phyloP scores from a whole-genome alignment of 2,113 vertebrate genomes.

The Sitta europaea region DNA sequence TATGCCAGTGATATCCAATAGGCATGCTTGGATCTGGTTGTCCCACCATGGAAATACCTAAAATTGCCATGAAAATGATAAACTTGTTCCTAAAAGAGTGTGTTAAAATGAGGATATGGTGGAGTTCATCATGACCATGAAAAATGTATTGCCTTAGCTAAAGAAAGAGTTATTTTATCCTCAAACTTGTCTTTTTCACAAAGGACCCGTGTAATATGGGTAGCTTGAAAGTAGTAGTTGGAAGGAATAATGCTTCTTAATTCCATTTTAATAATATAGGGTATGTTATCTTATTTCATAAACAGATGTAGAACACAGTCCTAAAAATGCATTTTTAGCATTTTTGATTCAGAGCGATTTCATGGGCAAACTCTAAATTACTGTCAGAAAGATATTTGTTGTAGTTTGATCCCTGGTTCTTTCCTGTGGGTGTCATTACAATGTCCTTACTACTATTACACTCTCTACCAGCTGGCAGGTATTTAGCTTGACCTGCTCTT shows the following conservation, averaged over 20 bases:
- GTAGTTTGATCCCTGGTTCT: not conserved
- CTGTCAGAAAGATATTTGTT: not conserved
- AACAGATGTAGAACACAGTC: not conserved
- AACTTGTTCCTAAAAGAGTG: not conserved
- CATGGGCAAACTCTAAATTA: not conserved
- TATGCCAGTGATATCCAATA: not conserved
- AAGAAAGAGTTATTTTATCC: not conserved
- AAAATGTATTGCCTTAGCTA: constrained; percentile 11
- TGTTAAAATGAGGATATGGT: constrained; percentile 4
- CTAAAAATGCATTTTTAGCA: not conserved
- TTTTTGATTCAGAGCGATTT: not conserved
- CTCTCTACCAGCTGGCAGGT: not conserved
- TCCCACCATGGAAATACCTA: not conserved
- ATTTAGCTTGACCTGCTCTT: not conserved
- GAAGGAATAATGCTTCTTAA: not conserved
- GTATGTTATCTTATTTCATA: not conserved
- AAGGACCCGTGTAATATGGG: not conserved
- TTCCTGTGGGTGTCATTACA: not conserved
- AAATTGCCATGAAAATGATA: constrained; percentile 27
- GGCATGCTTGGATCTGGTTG: not conserved
- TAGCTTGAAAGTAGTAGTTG: not conserved
- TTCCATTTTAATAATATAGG: not conserved
- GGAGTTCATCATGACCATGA: not conserved
- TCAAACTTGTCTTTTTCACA: not conserved
- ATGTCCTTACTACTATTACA: not conserved